A percentile compares a stretch with the other conserved stretches of the same genome.
Evolutionary conservation across 2,797 vertebrate genomes (phyloP).

Genomic region (Takifugu rubripes): DNA sequence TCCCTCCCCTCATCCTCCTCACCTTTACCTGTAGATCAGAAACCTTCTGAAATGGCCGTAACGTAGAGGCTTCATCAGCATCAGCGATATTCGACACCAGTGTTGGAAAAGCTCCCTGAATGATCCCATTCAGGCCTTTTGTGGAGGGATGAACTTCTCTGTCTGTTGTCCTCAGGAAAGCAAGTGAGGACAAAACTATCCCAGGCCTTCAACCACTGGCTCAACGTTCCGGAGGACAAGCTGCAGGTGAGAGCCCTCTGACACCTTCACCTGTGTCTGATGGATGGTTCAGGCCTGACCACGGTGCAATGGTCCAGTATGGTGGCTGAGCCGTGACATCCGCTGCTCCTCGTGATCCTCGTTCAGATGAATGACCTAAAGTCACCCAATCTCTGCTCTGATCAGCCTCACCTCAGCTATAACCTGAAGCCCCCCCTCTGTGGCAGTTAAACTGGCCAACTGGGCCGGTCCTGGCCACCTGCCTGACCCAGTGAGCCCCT

Average conservation of each 20-base stretch:
- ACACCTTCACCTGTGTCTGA: neutral
- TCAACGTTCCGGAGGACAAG: slow-evolving; percentile 95
- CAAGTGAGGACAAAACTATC: slow-evolving; percentile 94
- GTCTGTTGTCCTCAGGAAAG: slow-evolving; percentile 77
- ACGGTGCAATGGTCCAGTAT: too few species aligned
- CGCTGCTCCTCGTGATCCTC: too few species aligned
- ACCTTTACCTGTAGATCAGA: too few species aligned
- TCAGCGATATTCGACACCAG: too few species aligned
- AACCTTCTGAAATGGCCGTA: too few species aligned
- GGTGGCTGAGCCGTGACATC: too few species aligned
- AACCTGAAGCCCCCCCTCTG: neutral
- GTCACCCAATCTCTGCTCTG: too few species aligned
- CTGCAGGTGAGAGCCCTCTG: slow-evolving; percentile 81
- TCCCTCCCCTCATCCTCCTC: too few species aligned
- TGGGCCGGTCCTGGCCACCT: slow-evolving; percentile 56
- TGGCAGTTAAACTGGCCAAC: slow-evolving; percentile 54
- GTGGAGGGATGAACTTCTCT: neutral
- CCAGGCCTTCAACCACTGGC: slow-evolving; percentile 97
- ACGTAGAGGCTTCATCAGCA: too few species aligned
- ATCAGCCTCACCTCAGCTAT: too few species aligned
- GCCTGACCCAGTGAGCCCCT: slow-evolving; percentile 65
- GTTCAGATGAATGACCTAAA: slow-evolving; percentile 13
- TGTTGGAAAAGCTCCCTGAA: neutral
- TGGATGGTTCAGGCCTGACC: neutral
- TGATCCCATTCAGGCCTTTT: neutral